These are phyloP conservation scores for Neomorphus geoffroyi DNA, from an alignment of 2,797 vertebrate species.

Conservation along the genomic window DNA sequence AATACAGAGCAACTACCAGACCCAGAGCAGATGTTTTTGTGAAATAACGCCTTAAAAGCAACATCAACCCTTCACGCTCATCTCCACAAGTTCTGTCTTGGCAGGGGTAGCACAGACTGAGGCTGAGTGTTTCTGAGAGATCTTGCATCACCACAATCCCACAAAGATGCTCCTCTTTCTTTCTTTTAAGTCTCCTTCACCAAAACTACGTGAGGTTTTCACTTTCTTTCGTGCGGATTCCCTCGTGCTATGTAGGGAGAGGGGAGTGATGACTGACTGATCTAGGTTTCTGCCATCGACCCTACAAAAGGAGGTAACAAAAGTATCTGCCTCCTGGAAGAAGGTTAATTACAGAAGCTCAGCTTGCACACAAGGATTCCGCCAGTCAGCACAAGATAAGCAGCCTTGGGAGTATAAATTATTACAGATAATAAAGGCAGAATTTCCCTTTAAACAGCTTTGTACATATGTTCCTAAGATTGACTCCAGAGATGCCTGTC, in stretches of 20 bases:
- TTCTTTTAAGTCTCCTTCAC: neutral
- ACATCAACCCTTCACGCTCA: neutral
- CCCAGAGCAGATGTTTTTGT: neutral
- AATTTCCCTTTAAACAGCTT: neutral
- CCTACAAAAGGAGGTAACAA: neutral
- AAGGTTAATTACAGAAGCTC: conserved; percentile 7
- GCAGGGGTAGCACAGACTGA: neutral
- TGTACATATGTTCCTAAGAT: neutral
- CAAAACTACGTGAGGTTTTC: neutral
- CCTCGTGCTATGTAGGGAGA: rapidly evolving
- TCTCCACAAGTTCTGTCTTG: neutral
- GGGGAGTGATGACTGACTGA: neutral
- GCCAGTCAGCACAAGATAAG: conserved; percentile 10
- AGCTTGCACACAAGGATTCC: neutral
- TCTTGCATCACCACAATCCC: neutral
- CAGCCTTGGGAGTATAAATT: neutral
- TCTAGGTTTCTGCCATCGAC: neutral
- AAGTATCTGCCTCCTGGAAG: neutral
- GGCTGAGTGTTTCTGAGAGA: neutral
- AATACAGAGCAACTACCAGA: neutral
- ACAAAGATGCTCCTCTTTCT: neutral
- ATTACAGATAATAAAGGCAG: conserved; percentile 5
- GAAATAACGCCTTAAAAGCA: neutral
- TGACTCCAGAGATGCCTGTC: conserved; percentile 11
- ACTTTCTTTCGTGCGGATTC: neutral